Evolutionary conservation across 2,888 invertebrate species (phyloP), one percentile per base, ranked within the genome.

Genomic region (Poecilobothrus nobilitatus): DNA sequence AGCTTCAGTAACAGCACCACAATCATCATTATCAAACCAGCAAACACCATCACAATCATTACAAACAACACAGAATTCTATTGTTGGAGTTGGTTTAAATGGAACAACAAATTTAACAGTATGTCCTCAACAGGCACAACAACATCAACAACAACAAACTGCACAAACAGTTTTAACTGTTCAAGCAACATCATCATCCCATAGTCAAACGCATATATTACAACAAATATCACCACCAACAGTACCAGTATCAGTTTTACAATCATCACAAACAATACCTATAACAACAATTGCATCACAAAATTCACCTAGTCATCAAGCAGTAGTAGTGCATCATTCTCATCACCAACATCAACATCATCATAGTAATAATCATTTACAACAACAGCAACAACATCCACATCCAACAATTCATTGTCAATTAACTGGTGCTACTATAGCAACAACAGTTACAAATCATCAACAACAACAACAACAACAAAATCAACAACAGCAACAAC

Each of bases 401-500:
- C 33, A 63, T 18, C 27, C 27, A 27, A 63, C 63, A 63, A 63
- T 27, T 63, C 63, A 63, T 72, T 70, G 12, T 70, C 72, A 67
- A 72, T 69, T 53, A 44, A 67, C 67, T 67, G 21, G 67, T 33
- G 67, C 69, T 71, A 70, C 75, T 63, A 73, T 69, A 37, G 69
- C 71, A 67, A 67, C 67, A 34, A 67, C 70, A 63, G 70, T 70
- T 62, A 22, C 71, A 63, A 70, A 70, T 15, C 44, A 66, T 8
- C 66, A 61, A 53, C 75, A 74, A 68, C 77, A 74, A 70, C 74
- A 65, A 74, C 71, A 37, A 70, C 71, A 67, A 66, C 69, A 66
- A 66, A 65, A 62, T 68, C 71, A 66, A 71, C 71, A 64, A 21
- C 71, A 63, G 15, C 69, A 71, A 10, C 10, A 10, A 27, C 66